Percentiles rank a stretch among this genome's conserved stretches.
phyloP scores from a whole-genome alignment of 2,113 vertebrate genomes.

The Fulica atra region DNA sequence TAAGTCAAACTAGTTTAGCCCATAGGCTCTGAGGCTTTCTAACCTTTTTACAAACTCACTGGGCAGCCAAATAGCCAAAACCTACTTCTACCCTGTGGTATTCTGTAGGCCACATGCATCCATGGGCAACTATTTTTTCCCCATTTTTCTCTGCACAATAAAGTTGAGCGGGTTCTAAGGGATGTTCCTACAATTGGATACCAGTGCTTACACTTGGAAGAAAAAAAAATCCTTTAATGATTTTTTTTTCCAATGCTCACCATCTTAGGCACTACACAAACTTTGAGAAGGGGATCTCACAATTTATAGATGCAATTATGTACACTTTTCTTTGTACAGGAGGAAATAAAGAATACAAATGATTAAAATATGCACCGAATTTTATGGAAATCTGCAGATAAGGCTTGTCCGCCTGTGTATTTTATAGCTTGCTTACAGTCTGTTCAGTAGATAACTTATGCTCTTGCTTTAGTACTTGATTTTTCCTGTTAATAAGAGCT shows the following conservation, averaged over 20 bases:
- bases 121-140: neutral
- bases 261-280: neutral
- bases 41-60: neutral
- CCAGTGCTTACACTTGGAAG: neutral
- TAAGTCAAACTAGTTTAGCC: neutral
- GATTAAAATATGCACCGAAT: neutral
- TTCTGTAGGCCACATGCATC: neutral
- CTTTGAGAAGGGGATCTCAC: neutral
- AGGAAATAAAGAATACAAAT: neutral
- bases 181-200: neutral
- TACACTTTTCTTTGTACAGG: neutral
- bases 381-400: neutral
- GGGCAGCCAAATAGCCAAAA: neutral
- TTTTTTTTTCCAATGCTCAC: neutral
- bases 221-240: neutral
- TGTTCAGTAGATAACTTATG: neutral
- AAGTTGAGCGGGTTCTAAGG: neutral
- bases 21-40: neutral
- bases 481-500: neutral
- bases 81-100: neutral
- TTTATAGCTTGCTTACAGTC: neutral
- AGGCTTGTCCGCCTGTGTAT: neutral
- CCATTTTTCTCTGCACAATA: neutral
- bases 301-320: neutral
- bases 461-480: neutral